These are phyloP conservation scores for human (Homo sapiens) DNA, from an alignment of 2,113 vertebrate genomes.

Conservation along the genomic window DNA sequence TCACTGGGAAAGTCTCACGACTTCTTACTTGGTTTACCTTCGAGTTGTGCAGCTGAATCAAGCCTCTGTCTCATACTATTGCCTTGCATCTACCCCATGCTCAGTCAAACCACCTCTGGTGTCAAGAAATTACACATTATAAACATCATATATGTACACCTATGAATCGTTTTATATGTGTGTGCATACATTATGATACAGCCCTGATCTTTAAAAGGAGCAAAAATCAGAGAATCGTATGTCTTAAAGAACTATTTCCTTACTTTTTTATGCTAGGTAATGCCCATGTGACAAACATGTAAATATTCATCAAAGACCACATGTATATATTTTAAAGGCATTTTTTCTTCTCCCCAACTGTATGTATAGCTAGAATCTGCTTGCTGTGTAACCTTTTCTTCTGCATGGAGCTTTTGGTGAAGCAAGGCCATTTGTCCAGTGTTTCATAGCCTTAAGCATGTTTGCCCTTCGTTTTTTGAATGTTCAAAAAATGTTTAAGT, in stretches of 20 bases:
- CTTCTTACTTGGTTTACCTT: neutral
- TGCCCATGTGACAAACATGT: slow-evolving; percentile 78
- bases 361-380: slow-evolving; percentile 82
- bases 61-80: neutral
- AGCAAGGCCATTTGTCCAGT: slow-evolving; percentile 80
- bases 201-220: slow-evolving; percentile 66
- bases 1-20: neutral
- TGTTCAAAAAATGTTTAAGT: slow-evolving; percentile 78
- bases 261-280: slow-evolving; percentile 78
- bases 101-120: neutral
- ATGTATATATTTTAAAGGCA: slow-evolving; percentile 85
- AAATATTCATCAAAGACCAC: slow-evolving; percentile 80
- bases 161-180: neutral
- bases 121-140: slow-evolving; percentile 35
- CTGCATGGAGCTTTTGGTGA: slow-evolving; percentile 84
- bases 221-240: slow-evolving; percentile 61
- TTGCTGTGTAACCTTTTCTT: slow-evolving; percentile 82
- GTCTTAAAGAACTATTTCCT: slow-evolving; percentile 72
- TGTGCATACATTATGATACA: slow-evolving; percentile 53
- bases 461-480: slow-evolving; percentile 83
- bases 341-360: slow-evolving; percentile 79
- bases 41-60: neutral
- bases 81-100: neutral
- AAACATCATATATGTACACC: slow-evolving; percentile 22
- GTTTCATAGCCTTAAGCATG: slow-evolving; percentile 87